A percentile compares a stretch with the other conserved stretches of the same genome.
phyloP scores from a whole-genome alignment of 35 echinoderm and acorn worm species.

The Acanthaster planci region DNA sequence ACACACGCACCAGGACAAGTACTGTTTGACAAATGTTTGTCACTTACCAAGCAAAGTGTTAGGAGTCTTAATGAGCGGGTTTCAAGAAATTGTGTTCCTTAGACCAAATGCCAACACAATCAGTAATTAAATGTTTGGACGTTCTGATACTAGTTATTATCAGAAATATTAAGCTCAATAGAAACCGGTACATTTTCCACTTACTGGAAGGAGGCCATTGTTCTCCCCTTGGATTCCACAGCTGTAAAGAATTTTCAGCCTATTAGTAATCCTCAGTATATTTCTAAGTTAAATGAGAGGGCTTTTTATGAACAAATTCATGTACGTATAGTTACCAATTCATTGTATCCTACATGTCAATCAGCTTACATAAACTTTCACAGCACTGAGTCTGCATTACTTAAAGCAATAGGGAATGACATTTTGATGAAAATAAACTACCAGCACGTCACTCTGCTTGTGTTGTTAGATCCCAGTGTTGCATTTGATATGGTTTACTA shows the following conservation, averaged over 20 bases:
- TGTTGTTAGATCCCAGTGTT: constrained; percentile 49
- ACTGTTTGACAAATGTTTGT: background rate
- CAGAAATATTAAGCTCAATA: constrained; percentile 50
- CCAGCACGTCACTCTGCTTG: constrained; percentile 33
- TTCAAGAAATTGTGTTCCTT: constrained; percentile 41
- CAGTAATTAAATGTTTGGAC: constrained; percentile 39
- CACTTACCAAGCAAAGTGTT: constrained; percentile 3
- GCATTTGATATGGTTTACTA: constrained; percentile 76
- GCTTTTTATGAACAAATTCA: constrained; percentile 29
- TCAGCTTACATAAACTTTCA: constrained; percentile 39
- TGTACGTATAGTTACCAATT: constrained; percentile 28
- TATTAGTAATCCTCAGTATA: constrained; percentile 49
- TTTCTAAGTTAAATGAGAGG: constrained; percentile 57
- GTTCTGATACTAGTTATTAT: constrained; percentile 39
- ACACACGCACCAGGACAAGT: background rate
- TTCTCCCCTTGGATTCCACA: constrained; percentile 42
- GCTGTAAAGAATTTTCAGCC: constrained; percentile 57
- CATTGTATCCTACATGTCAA: constrained; percentile 39
- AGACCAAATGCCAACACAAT: constrained; percentile 18
- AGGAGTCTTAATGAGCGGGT: background rate
- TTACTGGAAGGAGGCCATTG: constrained; percentile 29
- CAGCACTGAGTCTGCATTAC: constrained; percentile 57
- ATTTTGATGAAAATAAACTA: constrained; percentile 52
- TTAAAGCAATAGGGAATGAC: constrained; percentile 57
- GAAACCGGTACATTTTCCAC: constrained; percentile 11